Percentiles rank a stretch among this genome's conserved stretches.
phyloP scores from a whole-genome alignment of 2,888 invertebrate species.

The Altica lythri region DNA sequence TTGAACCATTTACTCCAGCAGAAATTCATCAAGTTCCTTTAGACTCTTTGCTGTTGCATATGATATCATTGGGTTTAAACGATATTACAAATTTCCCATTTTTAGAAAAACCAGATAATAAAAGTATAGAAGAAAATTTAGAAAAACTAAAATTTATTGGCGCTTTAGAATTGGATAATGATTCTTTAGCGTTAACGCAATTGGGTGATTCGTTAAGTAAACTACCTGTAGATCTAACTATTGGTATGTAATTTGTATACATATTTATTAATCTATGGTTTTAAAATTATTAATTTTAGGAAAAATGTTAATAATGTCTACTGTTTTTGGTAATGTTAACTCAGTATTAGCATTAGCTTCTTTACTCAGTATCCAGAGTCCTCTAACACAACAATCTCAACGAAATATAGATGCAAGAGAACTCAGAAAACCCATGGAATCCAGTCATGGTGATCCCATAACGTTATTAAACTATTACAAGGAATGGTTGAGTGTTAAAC shows the following conservation, averaged over 20 bases:
- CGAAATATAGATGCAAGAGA: conserved; percentile 83
- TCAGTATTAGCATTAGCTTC: conserved; percentile 89
- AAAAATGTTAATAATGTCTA: conserved; percentile 93
- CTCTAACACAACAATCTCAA: conserved; percentile 88
- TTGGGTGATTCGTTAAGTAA: conserved; percentile 85
- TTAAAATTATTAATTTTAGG: conserved; percentile 58
- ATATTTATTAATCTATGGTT: not conserved
- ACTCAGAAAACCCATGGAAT: conserved; percentile 79
- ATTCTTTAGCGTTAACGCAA: conserved; percentile 68
- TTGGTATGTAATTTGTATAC: conserved; percentile 72
- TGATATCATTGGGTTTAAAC: conserved; percentile 92
- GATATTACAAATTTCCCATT: conserved; percentile 94
- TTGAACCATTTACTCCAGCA: conserved; percentile 86
- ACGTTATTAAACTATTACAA: conserved; percentile 85
- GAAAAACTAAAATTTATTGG: conserved; percentile 82
- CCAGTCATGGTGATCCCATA: conserved; percentile 95
- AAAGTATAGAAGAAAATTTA: conserved; percentile 85
- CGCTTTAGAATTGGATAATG: conserved; percentile 78
- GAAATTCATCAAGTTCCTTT: conserved; percentile 94
- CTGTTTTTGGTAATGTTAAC: conserved; percentile 85
- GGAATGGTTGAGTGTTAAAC: conserved; percentile 81
- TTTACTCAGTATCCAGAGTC: conserved; percentile 89
- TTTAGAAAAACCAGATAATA: conserved; percentile 85
- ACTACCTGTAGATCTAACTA: conserved; percentile 91
- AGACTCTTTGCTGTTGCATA: conserved; percentile 86